Evolutionary conservation across 92 coral and sea anemone genomes (phyloP).

Genomic region (Palythoa heliodiscus): DNA sequence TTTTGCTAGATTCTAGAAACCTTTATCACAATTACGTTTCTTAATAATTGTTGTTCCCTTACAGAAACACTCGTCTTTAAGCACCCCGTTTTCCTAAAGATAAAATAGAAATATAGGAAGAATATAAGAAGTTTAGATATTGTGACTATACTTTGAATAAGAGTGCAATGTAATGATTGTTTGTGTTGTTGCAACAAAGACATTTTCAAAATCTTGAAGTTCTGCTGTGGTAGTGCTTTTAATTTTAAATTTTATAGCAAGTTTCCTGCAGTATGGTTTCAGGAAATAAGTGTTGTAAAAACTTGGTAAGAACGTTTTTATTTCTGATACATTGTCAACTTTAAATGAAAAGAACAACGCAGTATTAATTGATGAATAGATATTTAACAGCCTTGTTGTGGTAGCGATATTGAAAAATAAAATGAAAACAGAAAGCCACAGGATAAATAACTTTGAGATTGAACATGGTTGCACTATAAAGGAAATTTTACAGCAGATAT

Average conservation of each 20-base stretch:
- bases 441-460: not conserved
- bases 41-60: not conserved
- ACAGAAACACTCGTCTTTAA: not conserved
- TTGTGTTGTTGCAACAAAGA: not conserved
- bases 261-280: not conserved
- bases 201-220: not conserved
- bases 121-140: not conserved
- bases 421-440: not conserved
- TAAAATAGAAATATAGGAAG: not conserved
- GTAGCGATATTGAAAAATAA: not conserved
- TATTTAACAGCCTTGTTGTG: slow-evolving; percentile 1
- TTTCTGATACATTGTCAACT: not conserved
- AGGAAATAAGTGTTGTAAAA: not conserved
- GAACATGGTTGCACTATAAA: not conserved
- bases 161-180: not conserved
- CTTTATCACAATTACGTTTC: not conserved
- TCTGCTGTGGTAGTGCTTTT: not conserved
- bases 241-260: not conserved
- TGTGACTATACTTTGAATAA: not conserved
- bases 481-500: slow-evolving; percentile 18
- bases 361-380: not conserved
- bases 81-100: no score
- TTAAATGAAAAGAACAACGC: not conserved
- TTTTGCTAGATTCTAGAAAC: not conserved
- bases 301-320: no score